These are phyloP conservation scores for Tetragonula carbonaria DNA, from an alignment of 2,888 invertebrate species.

Conservation along the genomic window DNA sequence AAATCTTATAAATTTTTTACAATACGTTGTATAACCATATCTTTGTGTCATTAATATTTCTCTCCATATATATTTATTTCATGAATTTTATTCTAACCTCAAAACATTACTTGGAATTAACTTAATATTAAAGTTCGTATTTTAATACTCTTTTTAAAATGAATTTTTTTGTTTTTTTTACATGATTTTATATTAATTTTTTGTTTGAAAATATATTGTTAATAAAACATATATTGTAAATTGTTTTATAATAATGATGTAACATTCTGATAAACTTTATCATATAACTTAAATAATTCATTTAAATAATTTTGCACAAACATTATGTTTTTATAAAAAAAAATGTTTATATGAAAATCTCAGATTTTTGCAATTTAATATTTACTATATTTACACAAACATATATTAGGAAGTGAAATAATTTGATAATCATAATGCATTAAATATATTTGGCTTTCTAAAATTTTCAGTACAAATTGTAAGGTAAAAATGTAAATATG, in stretches of 20 bases:
- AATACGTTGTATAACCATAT: background rate
- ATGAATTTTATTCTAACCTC: conserved; percentile 21
- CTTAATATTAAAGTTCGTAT: background rate
- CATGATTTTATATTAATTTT: background rate
- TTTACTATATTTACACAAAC: background rate
- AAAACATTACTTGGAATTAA: background rate
- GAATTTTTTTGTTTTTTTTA: background rate
- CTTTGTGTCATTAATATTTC: background rate
- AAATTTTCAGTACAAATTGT: background rate
- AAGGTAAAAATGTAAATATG: background rate
- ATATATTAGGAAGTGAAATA: background rate
- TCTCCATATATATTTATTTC: background rate
- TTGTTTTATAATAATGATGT: background rate
- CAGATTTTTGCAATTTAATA: too few species aligned
- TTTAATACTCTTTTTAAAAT: background rate
- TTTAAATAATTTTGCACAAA: background rate
- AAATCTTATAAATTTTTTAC: background rate
- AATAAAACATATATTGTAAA: background rate
- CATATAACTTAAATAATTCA: background rate
- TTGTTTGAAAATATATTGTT: background rate
- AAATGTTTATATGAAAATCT: too few species aligned
- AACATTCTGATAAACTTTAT: background rate
- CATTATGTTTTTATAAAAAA: background rate
- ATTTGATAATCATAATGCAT: background rate
- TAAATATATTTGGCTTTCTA: too few species aligned